A percentile compares a stretch with the other conserved stretches of the same genome.
Conservation (phyloP, 2,113 vertebrate species). For the Phaethornis superciliosus region DNA sequence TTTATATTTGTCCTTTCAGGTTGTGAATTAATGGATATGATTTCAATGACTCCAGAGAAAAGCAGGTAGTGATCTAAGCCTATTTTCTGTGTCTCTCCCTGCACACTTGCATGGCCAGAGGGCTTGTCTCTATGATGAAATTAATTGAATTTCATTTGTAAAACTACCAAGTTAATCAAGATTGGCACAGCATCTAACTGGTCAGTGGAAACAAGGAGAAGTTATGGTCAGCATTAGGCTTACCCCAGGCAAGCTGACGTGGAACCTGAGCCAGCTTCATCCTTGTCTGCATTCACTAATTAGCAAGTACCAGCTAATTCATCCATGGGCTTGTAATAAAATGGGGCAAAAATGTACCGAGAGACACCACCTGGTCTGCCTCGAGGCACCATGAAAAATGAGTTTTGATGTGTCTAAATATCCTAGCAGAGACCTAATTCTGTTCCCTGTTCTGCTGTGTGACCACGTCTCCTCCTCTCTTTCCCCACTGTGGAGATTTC, state of each 20-base stretch:
- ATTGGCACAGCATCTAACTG: slow-evolving; percentile 9
- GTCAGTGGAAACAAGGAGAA: slow-evolving; percentile 1
- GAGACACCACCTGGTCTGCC: slow-evolving; percentile 27
- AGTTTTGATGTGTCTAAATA: slow-evolving; percentile 24
- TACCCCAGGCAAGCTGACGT: neutral
- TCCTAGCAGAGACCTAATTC: slow-evolving; percentile 11
- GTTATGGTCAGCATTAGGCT: neutral
- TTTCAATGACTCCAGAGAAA: neutral
- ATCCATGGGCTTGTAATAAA: slow-evolving; percentile 13
- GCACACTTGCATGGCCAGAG: neutral
- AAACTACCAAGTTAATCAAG: slow-evolving; percentile 48
- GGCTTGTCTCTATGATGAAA: neutral
- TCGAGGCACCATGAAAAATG: neutral
- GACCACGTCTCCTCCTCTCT: neutral
- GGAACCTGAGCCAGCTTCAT: neutral
- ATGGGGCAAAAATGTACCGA: neutral
- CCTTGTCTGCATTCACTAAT: slow-evolving; percentile 7
- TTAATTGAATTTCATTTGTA: slow-evolving; percentile 45
- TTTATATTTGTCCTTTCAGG: neutral
- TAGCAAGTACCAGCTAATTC: slow-evolving; percentile 15
- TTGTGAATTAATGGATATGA: neutral
- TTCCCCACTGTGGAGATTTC: neutral
- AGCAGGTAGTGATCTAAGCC: neutral
- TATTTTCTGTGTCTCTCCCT: slow-evolving; percentile 3
- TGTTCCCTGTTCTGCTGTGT: neutral